A percentile compares a stretch with the other conserved stretches of the same genome.
These are phyloP conservation scores for Pandemis corylana DNA, from an alignment of 2,888 invertebrate genomes.

Conservation along the genomic window DNA sequence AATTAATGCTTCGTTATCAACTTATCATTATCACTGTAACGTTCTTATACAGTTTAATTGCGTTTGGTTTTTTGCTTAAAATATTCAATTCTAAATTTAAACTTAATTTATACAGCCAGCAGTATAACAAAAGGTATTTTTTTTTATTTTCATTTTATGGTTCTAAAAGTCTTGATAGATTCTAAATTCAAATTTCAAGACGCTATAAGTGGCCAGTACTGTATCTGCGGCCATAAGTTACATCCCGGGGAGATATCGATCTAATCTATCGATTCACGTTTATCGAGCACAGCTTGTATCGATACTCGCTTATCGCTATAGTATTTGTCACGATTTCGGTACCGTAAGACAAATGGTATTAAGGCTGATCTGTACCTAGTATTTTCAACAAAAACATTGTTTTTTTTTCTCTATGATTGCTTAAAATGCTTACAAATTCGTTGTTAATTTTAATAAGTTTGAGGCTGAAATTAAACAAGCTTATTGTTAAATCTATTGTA, in stretches of 20 bases:
- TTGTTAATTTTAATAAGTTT: no score
- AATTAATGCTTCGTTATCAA: conserved; percentile 34
- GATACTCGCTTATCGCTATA: conserved; percentile 69
- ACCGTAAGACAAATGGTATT: conserved; percentile 50
- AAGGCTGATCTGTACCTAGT: conserved; percentile 42
- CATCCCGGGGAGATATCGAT: conserved; percentile 71
- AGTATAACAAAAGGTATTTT: neutral
- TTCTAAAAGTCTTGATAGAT: neutral
- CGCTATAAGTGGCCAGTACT: conserved; percentile 49
- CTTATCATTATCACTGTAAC: conserved; percentile 42
- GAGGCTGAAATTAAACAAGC: no score
- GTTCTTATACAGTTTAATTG: conserved; percentile 37
- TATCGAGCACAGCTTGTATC: conserved; percentile 72
- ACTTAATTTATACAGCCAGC: neutral
- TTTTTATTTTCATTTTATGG: neutral
- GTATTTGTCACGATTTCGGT: conserved; percentile 78
- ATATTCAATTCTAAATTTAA: neutral
- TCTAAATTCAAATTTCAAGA: conserved; percentile 39
- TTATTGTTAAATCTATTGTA: no score
- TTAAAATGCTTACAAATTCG: neutral
- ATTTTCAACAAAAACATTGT: neutral
- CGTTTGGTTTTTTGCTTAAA: conserved; percentile 17
- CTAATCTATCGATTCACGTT: conserved; percentile 78
- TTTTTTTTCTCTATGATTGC: neutral
- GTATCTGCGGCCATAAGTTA: conserved; percentile 66